Evolutionary conservation across 1,140 invertebrate species (phyloP).

Genomic region (Camponotus pennsylvanicus): DNA sequence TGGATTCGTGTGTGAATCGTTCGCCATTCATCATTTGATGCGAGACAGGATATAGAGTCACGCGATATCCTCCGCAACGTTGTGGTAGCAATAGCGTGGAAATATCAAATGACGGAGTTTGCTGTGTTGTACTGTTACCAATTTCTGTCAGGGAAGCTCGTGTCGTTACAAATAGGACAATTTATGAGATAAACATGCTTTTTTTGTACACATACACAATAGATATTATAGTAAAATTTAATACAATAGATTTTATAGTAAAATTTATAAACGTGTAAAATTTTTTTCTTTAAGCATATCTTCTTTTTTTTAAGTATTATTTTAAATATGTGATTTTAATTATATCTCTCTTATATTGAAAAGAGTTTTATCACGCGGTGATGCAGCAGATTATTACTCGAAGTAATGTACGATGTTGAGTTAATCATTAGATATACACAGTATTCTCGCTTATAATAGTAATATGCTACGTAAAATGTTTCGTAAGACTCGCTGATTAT

Average conservation of each 20-base stretch:
- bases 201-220: neutral
- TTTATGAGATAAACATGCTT: neutral
- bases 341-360: neutral
- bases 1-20: conserved; percentile 32
- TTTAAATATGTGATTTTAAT: neutral
- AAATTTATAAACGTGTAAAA: neutral
- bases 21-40: conserved; percentile 52
- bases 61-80: conserved; percentile 48
- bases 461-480: neutral
- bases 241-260: no score
- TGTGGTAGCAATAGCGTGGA: conserved; percentile 22
- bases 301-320: neutral
- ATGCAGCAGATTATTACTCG: neutral
- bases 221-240: neutral
- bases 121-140: conserved; percentile 18
- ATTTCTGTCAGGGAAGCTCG: conserved; percentile 3
- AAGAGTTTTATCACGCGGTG: neutral
- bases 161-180: conserved; percentile 6
- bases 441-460: conserved; percentile 6
- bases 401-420: neutral
- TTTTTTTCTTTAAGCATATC: neutral
- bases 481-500: neutral
- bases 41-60: conserved; percentile 44
- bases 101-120: conserved; percentile 57
- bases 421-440: neutral